Conservation (phyloP, 2,797 vertebrate species). For the Danio choprae region DNA sequence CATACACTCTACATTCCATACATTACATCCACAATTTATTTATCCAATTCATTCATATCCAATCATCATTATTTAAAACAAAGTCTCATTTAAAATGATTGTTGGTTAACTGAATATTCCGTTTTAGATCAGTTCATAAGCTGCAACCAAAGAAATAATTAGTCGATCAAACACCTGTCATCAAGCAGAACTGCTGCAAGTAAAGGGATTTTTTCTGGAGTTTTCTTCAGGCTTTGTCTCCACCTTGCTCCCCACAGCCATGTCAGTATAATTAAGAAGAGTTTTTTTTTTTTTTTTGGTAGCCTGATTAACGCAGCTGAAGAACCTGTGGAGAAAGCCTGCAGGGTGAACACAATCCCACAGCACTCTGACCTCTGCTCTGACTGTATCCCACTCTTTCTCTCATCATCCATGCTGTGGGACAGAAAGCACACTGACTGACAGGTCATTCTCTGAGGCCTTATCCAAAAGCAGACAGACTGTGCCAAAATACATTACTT, state of each 20-base stretch:
- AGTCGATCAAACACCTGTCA: background rate
- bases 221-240: conserved; percentile 17
- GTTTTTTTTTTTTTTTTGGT: conserved; percentile 3
- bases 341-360: conserved; percentile 28
- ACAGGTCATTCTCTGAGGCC: conserved; percentile 75
- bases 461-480: conserved; percentile 70
- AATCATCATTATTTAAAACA: background rate
- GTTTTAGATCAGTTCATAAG: background rate
- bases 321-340: conserved; percentile 29
- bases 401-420: conserved; percentile 73
- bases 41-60: no score
- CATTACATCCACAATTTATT: no score
- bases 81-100: background rate
- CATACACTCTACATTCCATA: no score
- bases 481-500: conserved; percentile 76
- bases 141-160: background rate
- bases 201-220: background rate
- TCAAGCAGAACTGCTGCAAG: background rate
- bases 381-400: conserved; percentile 68
- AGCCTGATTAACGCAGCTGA: conserved; percentile 43
- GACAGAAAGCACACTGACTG: conserved; percentile 77
- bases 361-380: conserved; percentile 11
- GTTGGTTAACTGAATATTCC: background rate
- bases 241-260: conserved; percentile 1
- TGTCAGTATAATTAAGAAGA: conserved; percentile 40